A percentile compares a stretch with the other conserved stretches of the same genome.
phyloP scores from a whole-genome alignment of 2,797 vertebrate genomes.

The Sebastes minor region DNA sequence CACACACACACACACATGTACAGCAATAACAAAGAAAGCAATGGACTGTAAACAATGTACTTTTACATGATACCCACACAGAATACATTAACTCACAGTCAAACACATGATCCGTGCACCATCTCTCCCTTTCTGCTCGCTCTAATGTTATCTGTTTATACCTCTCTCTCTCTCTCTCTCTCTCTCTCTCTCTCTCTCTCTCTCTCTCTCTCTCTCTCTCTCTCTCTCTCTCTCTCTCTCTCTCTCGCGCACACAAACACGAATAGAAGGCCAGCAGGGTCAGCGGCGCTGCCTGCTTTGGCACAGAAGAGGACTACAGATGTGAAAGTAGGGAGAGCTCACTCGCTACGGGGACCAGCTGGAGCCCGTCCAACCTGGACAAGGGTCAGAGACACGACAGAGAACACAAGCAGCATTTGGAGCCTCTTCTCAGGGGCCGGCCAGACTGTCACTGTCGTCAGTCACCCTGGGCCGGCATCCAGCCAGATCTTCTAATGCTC shows the following conservation, averaged over 20 bases:
- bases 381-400: constrained; percentile 59
- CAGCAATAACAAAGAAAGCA: constrained; percentile 4
- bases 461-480: not conserved
- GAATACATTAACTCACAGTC: constrained; percentile 14
- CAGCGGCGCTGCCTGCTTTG: constrained; percentile 16
- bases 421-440: constrained; percentile 24
- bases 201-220: not conserved
- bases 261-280: constrained; percentile 21
- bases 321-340: constrained; percentile 48
- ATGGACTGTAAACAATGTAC: constrained; percentile 20
- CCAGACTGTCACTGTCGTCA: constrained; percentile 1
- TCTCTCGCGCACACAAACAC: constrained; percentile 5
- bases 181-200: not conserved
- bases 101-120: not conserved
- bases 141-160: constrained; percentile 8
- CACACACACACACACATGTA: not conserved
- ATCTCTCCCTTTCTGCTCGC: not conserved
- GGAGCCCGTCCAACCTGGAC: constrained; percentile 68
- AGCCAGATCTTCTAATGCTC: constrained; percentile 1
- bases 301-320: constrained; percentile 55
- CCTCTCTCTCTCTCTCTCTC: not conserved
- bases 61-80: constrained; percentile 30
- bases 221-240: not conserved
- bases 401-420: constrained; percentile 46
- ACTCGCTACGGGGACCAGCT: constrained; percentile 47